A percentile compares a stretch with the other conserved stretches of the same genome.
These are phyloP conservation scores for Sphecodes monilicornis DNA, from an alignment of 2,888 invertebrate genomes.

Conservation along the genomic window DNA sequence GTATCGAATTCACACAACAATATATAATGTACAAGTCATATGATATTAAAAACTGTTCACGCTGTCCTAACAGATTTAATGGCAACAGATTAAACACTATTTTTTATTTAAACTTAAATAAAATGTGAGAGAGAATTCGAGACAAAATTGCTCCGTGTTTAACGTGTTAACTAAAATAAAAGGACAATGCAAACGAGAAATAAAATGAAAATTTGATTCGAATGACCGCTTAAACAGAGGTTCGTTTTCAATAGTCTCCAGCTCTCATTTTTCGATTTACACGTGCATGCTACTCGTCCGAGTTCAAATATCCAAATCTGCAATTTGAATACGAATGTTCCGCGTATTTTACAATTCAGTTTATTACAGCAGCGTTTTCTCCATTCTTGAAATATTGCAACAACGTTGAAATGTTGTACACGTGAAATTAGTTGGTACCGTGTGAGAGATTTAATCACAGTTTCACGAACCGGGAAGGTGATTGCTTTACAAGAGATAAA, in stretches of 20 bases:
- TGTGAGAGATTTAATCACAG: constrained; percentile 26
- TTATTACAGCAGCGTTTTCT: background rate
- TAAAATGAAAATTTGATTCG: background rate
- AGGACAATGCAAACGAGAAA: background rate
- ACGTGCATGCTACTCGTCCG: background rate
- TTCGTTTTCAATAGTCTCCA: background rate
- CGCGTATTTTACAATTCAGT: background rate
- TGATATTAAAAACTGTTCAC: too few relatives aligned
- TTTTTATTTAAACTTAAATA: too few relatives aligned
- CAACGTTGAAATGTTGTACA: background rate
- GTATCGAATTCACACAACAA: too few relatives aligned
- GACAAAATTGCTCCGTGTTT: too few relatives aligned
- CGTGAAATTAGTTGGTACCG: constrained; percentile 20
- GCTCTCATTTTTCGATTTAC: background rate
- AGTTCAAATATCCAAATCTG: background rate
- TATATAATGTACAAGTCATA: too few relatives aligned
- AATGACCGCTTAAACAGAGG: background rate
- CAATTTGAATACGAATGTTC: background rate
- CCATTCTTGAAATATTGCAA: background rate
- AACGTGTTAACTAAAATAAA: background rate
- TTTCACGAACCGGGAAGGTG: constrained; percentile 13
- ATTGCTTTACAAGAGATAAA: constrained; percentile 26
- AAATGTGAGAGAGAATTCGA: too few relatives aligned
- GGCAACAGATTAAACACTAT: too few relatives aligned
- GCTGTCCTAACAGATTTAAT: too few relatives aligned